Conservation (phyloP, 2,797 vertebrate genomes). For the Sebastolobus alascanus region DNA sequence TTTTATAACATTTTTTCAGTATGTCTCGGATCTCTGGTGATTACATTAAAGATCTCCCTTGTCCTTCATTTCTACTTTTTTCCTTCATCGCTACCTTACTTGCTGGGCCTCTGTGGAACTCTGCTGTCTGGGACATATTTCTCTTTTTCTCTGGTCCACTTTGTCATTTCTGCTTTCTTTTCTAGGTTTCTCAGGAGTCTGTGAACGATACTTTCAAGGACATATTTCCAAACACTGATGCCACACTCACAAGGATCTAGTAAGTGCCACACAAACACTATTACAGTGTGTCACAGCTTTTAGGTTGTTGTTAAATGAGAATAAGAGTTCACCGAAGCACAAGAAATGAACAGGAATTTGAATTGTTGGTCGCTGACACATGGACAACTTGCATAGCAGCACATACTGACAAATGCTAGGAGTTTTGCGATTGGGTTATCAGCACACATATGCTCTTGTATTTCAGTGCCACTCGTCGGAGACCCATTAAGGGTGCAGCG, state of each 20-base stretch:
- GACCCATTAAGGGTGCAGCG: conserved; percentile 84
- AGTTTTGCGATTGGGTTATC: neutral
- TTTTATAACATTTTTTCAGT: neutral
- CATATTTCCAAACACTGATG: conserved; percentile 61
- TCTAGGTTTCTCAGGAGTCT: conserved; percentile 50
- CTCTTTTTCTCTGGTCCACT: neutral
- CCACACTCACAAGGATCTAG: conserved; percentile 78
- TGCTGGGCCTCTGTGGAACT: conserved; percentile 11
- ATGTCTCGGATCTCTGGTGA: neutral
- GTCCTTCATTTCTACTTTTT: neutral
- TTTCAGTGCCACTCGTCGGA: conserved; percentile 82
- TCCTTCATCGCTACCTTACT: neutral
- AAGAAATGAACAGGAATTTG: neutral
- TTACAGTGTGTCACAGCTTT: neutral
- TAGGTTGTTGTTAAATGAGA: neutral
- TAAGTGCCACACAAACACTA: conserved; percentile 63
- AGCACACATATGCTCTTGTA: neutral
- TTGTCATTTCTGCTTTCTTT: conserved; percentile 14
- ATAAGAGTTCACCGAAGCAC: neutral
- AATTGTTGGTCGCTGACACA: neutral
- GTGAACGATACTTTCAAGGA: conserved; percentile 68
- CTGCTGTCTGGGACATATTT: neutral
- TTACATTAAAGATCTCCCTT: neutral
- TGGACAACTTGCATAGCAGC: neutral
- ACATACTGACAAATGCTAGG: neutral